A percentile compares a stretch with the other conserved stretches of the same genome.
Conservation (phyloP, 2,113 vertebrate genomes). For the Pituophis catenifer region DNA sequence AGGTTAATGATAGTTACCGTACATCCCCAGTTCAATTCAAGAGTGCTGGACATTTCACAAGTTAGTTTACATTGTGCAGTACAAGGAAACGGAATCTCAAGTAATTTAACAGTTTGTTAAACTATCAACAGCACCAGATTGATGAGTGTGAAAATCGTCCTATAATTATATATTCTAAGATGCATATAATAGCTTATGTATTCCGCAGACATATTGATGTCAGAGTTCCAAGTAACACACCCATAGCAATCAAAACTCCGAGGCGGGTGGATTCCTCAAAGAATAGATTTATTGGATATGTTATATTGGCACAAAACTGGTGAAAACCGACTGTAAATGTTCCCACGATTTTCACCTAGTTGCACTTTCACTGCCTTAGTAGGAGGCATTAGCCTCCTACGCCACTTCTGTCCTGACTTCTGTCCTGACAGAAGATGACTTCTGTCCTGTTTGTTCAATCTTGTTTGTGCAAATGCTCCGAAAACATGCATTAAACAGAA, state of each 20-base stretch:
- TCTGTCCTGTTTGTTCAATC: neutral
- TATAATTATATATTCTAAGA: neutral
- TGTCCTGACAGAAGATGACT: neutral
- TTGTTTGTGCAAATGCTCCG: neutral
- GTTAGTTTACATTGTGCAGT: neutral
- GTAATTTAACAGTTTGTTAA: neutral
- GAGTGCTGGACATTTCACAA: neutral
- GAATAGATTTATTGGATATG: too few relatives aligned
- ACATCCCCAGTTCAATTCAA: neutral
- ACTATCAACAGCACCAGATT: neutral
- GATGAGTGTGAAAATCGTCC: neutral
- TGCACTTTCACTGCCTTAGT: too few relatives aligned
- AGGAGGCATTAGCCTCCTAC: too few relatives aligned
- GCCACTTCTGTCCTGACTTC: neutral
- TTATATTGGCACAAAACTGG: too few relatives aligned
- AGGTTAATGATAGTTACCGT: neutral
- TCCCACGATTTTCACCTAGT: too few relatives aligned
- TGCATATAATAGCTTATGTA: neutral
- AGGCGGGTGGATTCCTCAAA: neutral
- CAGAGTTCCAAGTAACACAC: too few relatives aligned
- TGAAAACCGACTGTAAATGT: too few relatives aligned
- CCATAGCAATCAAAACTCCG: too few relatives aligned
- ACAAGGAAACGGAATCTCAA: neutral
- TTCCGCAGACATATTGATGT: neutral
- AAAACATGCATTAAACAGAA: neutral